Evolutionary conservation across 2,888 invertebrate genomes (phyloP).

Genomic region (Machimus rusticus): DNA sequence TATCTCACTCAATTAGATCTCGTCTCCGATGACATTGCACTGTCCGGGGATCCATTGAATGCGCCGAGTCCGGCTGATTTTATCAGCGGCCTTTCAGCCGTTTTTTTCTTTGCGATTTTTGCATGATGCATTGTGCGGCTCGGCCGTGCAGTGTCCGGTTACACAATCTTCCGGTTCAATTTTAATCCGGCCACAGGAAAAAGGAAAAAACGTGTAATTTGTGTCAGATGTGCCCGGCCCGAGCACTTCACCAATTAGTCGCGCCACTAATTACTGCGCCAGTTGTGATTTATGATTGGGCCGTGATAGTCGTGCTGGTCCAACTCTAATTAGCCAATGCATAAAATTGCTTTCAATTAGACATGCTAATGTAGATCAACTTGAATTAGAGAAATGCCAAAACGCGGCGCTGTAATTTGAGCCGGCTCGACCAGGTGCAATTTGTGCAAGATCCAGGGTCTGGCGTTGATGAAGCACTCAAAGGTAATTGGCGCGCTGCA

Average conservation of each 20-base stretch:
- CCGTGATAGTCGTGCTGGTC: not conserved
- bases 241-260: not conserved
- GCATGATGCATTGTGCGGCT: not conserved
- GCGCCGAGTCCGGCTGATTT: not conserved
- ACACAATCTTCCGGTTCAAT: slow-evolving; percentile 3
- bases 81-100: not conserved
- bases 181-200: not conserved
- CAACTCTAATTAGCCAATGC: not conserved
- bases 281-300: slow-evolving; percentile 4
- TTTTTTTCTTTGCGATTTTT: not conserved
- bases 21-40: slow-evolving; percentile 2
- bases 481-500: not conserved
- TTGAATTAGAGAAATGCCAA: not conserved
- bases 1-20: slow-evolving; percentile 32
- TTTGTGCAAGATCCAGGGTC: not conserved
- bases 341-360: not conserved
- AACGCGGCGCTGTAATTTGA: not conserved
- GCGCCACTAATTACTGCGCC: not conserved
- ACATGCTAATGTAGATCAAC: not conserved
- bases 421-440: not conserved
- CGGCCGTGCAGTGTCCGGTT: not conserved
- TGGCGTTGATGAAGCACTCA: not conserved
- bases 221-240: not conserved
- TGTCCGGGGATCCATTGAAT: not conserved
- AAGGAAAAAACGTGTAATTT: not conserved